phyloP scores from a whole-genome alignment of 2,113 vertebrate genomes.

The Apus apus region DNA sequence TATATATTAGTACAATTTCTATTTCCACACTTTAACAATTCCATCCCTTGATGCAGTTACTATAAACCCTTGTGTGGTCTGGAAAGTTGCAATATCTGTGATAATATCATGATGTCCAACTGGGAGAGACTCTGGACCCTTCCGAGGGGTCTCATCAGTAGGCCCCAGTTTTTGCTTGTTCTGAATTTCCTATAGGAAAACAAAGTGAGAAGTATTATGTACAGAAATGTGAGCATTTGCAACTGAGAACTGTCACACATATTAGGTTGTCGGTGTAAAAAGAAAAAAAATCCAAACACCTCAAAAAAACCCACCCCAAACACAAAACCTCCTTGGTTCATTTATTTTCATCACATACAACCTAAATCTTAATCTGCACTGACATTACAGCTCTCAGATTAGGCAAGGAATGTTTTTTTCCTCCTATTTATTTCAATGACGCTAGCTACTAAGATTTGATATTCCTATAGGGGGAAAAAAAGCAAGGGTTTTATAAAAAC shows the following conservation, averaged over 20 bases:
- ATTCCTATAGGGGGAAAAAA: rapidly evolving
- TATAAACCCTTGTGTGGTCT: constrained; percentile 98
- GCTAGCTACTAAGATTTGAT: background rate
- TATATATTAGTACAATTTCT: constrained; percentile 35
- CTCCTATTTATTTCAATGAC: background rate
- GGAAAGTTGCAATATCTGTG: constrained; percentile 95
- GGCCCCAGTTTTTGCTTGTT: constrained; percentile 93
- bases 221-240: background rate
- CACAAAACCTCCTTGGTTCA: background rate
- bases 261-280: background rate
- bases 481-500: background rate
- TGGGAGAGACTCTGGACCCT: constrained; percentile 91
- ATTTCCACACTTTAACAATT: constrained; percentile 99
- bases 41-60: constrained; percentile 95
- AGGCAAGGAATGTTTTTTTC: rapidly evolving
- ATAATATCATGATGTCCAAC: constrained; percentile 97
- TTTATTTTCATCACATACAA: background rate
- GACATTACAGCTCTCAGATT: background rate
- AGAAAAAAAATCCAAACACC: background rate
- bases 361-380: background rate
- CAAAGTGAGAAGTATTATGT: background rate
- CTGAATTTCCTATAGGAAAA: constrained; percentile 90
- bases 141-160: constrained; percentile 89
- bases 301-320: background rate
- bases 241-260: background rate